phyloP scores from a whole-genome alignment of 2,797 vertebrate species.

The Lemur catta region DNA sequence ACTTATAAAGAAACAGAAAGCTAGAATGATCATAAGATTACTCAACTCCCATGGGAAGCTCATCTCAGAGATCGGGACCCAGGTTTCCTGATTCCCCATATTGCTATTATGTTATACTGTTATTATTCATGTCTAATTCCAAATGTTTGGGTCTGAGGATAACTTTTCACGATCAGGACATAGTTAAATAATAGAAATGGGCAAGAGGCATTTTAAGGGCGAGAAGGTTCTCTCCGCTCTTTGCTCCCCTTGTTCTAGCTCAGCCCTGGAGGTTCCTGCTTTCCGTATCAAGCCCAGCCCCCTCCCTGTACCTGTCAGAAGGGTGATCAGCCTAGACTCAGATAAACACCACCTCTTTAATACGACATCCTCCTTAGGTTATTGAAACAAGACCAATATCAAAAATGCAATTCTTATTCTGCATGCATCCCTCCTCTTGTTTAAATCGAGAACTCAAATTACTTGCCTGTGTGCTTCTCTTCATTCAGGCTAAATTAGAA shows the following conservation, averaged over 20 bases:
- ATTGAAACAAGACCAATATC: constrained; percentile 55
- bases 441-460: constrained; percentile 44
- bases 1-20: background rate
- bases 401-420: constrained; percentile 58
- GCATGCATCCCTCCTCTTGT: background rate
- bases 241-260: background rate
- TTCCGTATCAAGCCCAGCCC: background rate
- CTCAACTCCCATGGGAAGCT: background rate
- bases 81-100: background rate
- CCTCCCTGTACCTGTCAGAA: background rate
- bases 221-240: background rate
- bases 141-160: background rate
- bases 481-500: constrained; percentile 49
- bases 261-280: background rate
- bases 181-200: background rate
- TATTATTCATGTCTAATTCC: background rate
- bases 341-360: constrained; percentile 20
- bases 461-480: constrained; percentile 7
- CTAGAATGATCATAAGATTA: background rate
- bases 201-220: background rate
- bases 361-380: background rate
- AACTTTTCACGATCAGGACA: background rate
- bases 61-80: background rate
- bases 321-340: constrained; percentile 11
- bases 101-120: background rate